Evolutionary conservation across 2,888 invertebrate species (phyloP).

Genomic region (Labia minor): DNA sequence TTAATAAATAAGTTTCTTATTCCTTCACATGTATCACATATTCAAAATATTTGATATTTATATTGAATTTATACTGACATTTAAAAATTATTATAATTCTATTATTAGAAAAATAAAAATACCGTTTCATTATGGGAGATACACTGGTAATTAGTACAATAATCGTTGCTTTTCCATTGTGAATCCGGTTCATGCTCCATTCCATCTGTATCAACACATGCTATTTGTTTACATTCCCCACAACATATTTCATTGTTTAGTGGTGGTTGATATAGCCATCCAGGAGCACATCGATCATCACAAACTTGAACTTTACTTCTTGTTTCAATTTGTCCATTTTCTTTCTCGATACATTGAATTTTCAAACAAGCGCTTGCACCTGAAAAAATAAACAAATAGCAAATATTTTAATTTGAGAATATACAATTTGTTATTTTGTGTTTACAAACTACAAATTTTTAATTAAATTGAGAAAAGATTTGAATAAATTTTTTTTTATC

Average conservation of each 20-base stretch:
- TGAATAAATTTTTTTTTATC: too few species aligned
- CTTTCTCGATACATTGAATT: conserved; percentile 29
- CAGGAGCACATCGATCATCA: conserved; percentile 31
- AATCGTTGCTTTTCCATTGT: conserved; percentile 50
- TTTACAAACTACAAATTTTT: background rate
- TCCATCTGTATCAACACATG: conserved; percentile 45
- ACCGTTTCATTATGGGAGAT: conserved; percentile 43
- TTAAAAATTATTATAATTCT: too few species aligned
- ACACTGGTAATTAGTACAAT: conserved; percentile 52
- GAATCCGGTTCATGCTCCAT: conserved; percentile 40
- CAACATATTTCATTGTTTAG: conserved; percentile 44
- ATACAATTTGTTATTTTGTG: conserved; percentile 13
- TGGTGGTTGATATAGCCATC: conserved; percentile 46
- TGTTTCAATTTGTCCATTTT: conserved; percentile 24
- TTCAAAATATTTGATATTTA: too few species aligned
- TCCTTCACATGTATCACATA: too few species aligned
- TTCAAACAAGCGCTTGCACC: conserved; percentile 30
- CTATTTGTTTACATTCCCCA: conserved; percentile 51
- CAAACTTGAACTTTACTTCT: conserved; percentile 22
- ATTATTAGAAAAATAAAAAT: too few species aligned
- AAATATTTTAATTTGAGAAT: background rate
- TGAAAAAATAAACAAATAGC: conserved; percentile 22
- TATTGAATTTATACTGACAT: too few species aligned
- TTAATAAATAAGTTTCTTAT: too few species aligned
- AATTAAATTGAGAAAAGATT: conserved; percentile 15